Base-by-base conservation (phyloP, 2,113 vertebrate species). In the Neolamprologus brichardi region DNA sequence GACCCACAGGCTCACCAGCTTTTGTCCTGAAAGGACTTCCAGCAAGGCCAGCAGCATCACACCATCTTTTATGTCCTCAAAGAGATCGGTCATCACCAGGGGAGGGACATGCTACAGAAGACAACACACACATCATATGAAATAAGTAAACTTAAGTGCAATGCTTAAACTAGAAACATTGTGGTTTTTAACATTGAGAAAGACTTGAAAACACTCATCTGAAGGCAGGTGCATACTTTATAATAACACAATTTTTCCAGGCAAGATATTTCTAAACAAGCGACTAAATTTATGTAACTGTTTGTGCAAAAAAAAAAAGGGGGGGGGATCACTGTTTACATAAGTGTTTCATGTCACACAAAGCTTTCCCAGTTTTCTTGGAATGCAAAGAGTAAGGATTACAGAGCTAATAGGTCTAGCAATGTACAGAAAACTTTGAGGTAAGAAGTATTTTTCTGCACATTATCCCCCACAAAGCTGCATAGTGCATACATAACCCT, bases 51-150 rank as follows among this genome's bases (percentile, higher is more conserved):
- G 96, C 3, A 99, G 94, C 95, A 97, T 97, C 62, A 98, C 96
- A 2, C 98, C 98, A 94, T 99, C 98, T 94, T 98, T 99, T 93
- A 99, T 98, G 90, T 99, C 98, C 95, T 98, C 97, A 93, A 98
- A 99, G 20, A 99, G 97, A 80, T 99, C 97, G 17, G 97, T 97
- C 79, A 99, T 94, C 81, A 97, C 92, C 92, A 99, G 92, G 3
- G 98, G 97, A 6, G 97, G 98, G 70, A 96, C 97, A 83, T 93
- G 94, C 98, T 99, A 78, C 3, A 17, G 67, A 34, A 81, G 34
- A 53, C 81, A 84, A 86, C 4, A 88, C 44, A 84, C 9, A 85
- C 2, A 81, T 10, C 20, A 14, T 39, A 23, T 23, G 3, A n/a
- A 25, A 46, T 28, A 53, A 34, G 51, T 20, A 77, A 56, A 13